Evolutionary conservation across 2,113 vertebrate species (phyloP), one percentile per base, ranked within the genome.

Genomic region (Hippocampus abdominalis): DNA sequence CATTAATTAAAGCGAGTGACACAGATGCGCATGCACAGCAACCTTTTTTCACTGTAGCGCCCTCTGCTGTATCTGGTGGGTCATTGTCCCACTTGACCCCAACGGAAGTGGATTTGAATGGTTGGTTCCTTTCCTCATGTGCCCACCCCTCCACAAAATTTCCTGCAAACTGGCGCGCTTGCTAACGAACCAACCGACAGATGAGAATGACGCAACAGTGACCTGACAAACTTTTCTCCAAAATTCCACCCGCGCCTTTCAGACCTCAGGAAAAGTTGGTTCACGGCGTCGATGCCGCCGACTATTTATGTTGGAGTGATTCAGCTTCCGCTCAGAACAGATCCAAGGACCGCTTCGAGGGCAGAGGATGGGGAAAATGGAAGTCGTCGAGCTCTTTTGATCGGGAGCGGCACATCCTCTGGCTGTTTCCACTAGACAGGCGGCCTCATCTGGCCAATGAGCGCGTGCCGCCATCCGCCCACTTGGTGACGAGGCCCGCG

Each of bases 401-500:
- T 70, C 15, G 66, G 66, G 77, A 71, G 78, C 78, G 71, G 6
- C 12, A 72, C 72, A 20, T 72, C 44, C 71, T 76, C 60, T 72
- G 2, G 4, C 71, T 57, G 71, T 84, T 82, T 84, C 70, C 79
- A 76, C 73, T 60, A 71, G 81, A 74, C 56, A 65, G 68, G 64
- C 62, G 56, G 80, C 77, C 73, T 77, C 72, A 49, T 70, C 80
- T 66, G 83, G 69, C 87, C 84, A 84, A 83, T 84, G 71, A 81
- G 73, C 72, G 68, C 20, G 74, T 67, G 65, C 74, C 69, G 67
- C 76, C 78, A 64, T 70, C 82, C 68, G 56, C 87, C 89, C 84
- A 87, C 87, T 81, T 81, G 77, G 75, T 84, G 84, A 88, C 85
- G 78, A 64, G 82, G 76, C 81, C 65, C 66, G 64, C 80, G 80